These are phyloP conservation scores for Dipodomys merriami DNA, from an alignment of 2,113 vertebrate genomes.

Conservation along the genomic window DNA sequence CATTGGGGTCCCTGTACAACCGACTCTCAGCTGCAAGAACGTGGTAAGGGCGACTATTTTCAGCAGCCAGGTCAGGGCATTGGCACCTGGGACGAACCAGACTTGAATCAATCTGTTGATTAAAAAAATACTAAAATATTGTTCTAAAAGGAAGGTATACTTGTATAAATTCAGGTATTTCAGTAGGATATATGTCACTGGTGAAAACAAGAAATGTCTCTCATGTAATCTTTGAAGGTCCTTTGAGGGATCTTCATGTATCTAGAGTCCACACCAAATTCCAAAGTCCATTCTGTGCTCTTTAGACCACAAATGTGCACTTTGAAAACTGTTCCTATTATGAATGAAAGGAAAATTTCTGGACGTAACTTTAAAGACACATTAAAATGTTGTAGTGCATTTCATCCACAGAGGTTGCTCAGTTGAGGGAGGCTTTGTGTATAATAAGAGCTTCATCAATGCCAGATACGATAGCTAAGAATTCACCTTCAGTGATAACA, in stretches of 20 bases:
- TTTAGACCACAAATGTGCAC: neutral
- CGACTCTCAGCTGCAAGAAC: neutral
- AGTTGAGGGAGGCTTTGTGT: neutral
- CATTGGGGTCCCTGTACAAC: neutral
- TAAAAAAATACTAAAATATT: neutral
- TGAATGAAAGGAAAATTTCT: neutral
- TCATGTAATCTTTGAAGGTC: neutral
- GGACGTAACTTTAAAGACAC: neutral
- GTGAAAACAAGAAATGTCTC: neutral
- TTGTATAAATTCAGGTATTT: neutral
- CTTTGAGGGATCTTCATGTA: neutral
- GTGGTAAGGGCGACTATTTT: neutral
- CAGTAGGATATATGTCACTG: neutral
- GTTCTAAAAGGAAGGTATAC: neutral
- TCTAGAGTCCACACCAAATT: neutral
- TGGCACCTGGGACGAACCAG: neutral
- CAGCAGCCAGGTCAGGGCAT: neutral
- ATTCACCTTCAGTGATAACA: conserved; percentile 34
- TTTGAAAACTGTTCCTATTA: conserved; percentile 39
- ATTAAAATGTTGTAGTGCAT: conserved; percentile 11
- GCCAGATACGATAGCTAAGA: neutral
- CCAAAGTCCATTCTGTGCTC: neutral
- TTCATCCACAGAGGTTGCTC: neutral
- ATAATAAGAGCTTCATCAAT: neutral
- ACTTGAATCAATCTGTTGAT: neutral